A percentile compares a stretch with the other conserved stretches of the same genome.
Conservation (phyloP, 2,113 vertebrate genomes). For the Todiramphus saurophagus region DNA sequence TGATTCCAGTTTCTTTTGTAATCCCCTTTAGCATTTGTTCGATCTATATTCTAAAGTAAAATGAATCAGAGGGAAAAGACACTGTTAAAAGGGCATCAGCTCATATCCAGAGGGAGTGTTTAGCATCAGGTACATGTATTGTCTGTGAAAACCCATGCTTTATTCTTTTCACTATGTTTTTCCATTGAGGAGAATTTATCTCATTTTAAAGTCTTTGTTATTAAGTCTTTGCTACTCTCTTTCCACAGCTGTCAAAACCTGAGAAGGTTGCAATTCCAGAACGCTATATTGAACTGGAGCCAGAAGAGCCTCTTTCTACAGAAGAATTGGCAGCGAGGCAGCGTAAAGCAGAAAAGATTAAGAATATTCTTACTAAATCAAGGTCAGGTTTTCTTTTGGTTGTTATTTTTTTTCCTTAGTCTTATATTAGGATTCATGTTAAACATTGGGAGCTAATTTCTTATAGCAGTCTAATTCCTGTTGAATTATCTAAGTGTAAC, state of each 20-base stretch:
- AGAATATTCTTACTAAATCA: slow-evolving; percentile 91
- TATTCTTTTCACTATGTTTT: not conserved
- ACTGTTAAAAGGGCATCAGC: not conserved
- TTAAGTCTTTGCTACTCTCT: not conserved
- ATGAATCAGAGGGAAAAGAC: not conserved
- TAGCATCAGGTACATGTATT: not conserved
- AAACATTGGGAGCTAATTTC: not conserved
- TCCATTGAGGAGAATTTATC: not conserved
- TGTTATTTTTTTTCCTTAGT: not conserved
- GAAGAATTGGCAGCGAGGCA: slow-evolving; percentile 91
- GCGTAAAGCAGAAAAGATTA: slow-evolving; percentile 93
- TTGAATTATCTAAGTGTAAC: not conserved
- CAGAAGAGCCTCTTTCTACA: slow-evolving; percentile 88
- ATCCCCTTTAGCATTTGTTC: not conserved
- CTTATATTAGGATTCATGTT: not conserved
- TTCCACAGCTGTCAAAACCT: slow-evolving; percentile 86
- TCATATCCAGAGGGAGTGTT: not conserved
- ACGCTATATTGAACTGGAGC: slow-evolving; percentile 90
- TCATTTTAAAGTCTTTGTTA: not conserved
- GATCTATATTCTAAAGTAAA: not conserved
- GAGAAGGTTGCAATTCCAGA: slow-evolving; percentile 94
- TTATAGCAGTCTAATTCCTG: not conserved
- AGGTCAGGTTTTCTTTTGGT: slow-evolving; percentile 75
- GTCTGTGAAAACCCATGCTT: not conserved
- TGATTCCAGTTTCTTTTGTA: slow-evolving; percentile 2